Conservation (phyloP, 1,140 invertebrate genomes). For the Hycleus cichorii region DNA sequence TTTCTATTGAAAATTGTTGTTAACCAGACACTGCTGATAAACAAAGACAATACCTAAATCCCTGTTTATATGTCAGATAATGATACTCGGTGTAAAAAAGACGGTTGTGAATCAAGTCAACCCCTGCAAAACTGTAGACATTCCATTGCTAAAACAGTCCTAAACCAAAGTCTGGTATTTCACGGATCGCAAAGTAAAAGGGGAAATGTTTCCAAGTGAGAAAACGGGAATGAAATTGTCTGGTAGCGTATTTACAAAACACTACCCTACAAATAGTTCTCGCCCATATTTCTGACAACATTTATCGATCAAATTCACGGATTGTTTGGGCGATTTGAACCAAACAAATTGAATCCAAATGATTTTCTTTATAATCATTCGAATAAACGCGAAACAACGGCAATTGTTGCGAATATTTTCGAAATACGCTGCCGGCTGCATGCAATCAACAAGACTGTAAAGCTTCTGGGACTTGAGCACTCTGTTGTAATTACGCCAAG, state of each 20-base stretch:
- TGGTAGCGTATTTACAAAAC: conserved; percentile 8
- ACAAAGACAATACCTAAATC: conserved; percentile 13
- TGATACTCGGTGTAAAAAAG: conserved; percentile 16
- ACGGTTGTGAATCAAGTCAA: conserved; percentile 24
- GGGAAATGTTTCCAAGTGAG: conserved; percentile 29
- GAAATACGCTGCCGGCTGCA: conserved; percentile 8
- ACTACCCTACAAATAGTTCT: too few species aligned
- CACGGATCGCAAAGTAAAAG: conserved; percentile 29
- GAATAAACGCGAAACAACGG: neutral
- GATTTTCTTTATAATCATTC: neutral
- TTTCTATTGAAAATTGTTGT: too few species aligned
- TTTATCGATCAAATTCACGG: too few species aligned
- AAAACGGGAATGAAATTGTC: conserved; percentile 21
- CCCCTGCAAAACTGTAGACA: conserved; percentile 15
- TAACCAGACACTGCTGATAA: neutral
- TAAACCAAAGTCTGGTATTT: conserved; percentile 31
- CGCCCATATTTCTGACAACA: too few species aligned
- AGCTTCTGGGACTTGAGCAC: conserved; percentile 5
- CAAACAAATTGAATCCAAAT: neutral
- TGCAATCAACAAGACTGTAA: conserved; percentile 14
- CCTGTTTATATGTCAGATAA: conserved; percentile 31
- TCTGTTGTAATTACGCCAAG: conserved; percentile 13
- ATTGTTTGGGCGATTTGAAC: neutral
- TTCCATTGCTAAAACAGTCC: conserved; percentile 21
- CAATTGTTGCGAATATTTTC: neutral